Evolutionary conservation across 1,140 invertebrate genomes (phyloP).

Genomic region (Tachypleus tridentatus): DNA sequence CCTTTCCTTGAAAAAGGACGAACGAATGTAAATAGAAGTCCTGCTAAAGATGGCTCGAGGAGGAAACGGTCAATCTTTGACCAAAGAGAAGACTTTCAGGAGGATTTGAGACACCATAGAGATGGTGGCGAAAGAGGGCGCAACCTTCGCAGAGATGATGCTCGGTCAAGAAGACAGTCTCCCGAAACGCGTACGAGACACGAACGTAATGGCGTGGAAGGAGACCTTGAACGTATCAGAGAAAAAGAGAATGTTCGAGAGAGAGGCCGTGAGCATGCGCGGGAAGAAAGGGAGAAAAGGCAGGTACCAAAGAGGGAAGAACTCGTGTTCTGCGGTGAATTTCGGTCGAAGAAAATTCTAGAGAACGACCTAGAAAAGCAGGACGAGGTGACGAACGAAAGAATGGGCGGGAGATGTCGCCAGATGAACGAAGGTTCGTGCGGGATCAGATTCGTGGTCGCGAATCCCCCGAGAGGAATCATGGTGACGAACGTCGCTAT

Average conservation of each 20-base stretch:
- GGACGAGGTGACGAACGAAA: not conserved
- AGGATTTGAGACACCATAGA: not conserved
- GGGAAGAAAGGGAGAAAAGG: conserved; percentile 1
- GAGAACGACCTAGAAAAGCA: not conserved
- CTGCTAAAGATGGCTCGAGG: not conserved
- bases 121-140: not conserved
- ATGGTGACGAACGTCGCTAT: not conserved
- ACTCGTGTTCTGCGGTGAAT: no score
- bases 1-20: not conserved
- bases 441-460: conserved; percentile 12
- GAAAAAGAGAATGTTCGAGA: conserved; percentile 1
- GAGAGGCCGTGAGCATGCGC: not conserved
- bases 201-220: not conserved
- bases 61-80: not conserved
- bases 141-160: conserved; percentile 3
- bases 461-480: conserved; percentile 4
- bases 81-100: not conserved
- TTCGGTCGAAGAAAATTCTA: no score
- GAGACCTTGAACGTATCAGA: not conserved
- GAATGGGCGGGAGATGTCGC: no score
- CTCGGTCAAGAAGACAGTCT: conserved; percentile 9
- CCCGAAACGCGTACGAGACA: conserved; percentile 1
- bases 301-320: not conserved
- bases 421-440: not conserved
- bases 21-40: not conserved